phyloP scores from a whole-genome alignment of 2,888 invertebrate genomes.

The Orthosia incerta region DNA sequence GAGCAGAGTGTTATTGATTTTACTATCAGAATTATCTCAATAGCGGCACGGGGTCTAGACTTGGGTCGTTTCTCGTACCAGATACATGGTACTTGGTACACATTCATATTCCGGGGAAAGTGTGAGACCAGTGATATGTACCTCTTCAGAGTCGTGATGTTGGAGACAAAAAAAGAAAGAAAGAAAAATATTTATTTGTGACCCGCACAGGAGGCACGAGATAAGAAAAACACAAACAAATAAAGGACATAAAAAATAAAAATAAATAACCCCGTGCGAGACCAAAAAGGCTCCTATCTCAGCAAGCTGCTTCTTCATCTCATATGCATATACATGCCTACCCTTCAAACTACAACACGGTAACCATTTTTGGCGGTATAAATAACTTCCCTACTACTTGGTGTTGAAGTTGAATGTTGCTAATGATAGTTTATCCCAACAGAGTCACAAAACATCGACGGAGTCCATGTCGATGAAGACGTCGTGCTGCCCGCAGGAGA shows the following conservation, averaged over 20 bases:
- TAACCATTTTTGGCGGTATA: not conserved
- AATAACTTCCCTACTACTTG: no score
- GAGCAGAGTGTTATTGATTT: not conserved
- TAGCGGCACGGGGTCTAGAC: not conserved
- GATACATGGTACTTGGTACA: not conserved
- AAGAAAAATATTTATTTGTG: no score
- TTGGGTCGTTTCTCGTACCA: not conserved
- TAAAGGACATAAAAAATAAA: no score
- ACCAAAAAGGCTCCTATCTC: no score
- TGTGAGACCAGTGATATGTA: no score
- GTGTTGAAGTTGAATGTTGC: not conserved
- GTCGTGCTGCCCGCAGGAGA: slow-evolving; percentile 86
- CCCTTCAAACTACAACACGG: not conserved
- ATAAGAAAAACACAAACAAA: no score
- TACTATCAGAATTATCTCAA: not conserved
- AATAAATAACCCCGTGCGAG: no score
- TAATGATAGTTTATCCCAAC: slow-evolving; percentile 45
- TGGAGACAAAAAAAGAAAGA: no score
- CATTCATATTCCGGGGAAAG: no score
- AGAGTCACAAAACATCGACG: slow-evolving; percentile 86
- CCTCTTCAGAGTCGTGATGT: not conserved
- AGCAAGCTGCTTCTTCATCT: not conserved
- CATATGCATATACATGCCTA: not conserved
- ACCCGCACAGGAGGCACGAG: no score
- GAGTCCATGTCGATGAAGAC: slow-evolving; percentile 88